These are phyloP conservation scores for Odontocolon sp. DNA, from an alignment of 2,888 invertebrate genomes.

Conservation along the genomic window DNA sequence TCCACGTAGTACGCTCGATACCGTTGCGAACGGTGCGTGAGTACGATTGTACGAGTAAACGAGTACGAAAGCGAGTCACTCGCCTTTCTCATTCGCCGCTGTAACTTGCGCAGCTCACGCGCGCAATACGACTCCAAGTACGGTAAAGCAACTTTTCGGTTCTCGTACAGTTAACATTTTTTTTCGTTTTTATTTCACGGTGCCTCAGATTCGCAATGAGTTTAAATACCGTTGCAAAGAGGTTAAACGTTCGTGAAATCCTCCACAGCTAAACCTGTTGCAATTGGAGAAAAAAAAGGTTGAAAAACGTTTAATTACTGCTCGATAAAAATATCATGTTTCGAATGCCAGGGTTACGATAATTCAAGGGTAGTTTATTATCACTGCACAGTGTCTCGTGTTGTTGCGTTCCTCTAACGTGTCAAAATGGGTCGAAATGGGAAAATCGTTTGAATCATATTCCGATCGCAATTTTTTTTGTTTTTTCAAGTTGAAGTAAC, in stretches of 20 bases:
- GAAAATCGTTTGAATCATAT: no score
- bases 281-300: neutral
- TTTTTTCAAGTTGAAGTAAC: no score
- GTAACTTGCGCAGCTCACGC: neutral
- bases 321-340: conserved; percentile 3
- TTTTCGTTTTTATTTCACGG: conserved; percentile 18
- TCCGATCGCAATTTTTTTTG: no score
- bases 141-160: conserved; percentile 36
- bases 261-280: conserved; percentile 3
- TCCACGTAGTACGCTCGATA: conserved; percentile 72
- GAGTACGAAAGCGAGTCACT: conserved; percentile 32
- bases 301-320: conserved; percentile 37
- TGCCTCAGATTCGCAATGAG: conserved; percentile 22
- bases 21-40: conserved; percentile 69
- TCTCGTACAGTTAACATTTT: conserved; percentile 13
- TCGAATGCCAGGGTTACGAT: conserved; percentile 1
- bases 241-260: conserved; percentile 49
- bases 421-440: no score
- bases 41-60: conserved; percentile 40
- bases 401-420: no score
- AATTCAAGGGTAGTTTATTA: conserved; percentile 4
- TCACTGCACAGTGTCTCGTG: neutral
- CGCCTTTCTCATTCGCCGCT: conserved; percentile 47
- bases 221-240: conserved; percentile 52
- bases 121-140: conserved; percentile 50